These are phyloP conservation scores for Cossypha caffra DNA, from an alignment of 2,797 vertebrate species.

Conservation along the genomic window DNA sequence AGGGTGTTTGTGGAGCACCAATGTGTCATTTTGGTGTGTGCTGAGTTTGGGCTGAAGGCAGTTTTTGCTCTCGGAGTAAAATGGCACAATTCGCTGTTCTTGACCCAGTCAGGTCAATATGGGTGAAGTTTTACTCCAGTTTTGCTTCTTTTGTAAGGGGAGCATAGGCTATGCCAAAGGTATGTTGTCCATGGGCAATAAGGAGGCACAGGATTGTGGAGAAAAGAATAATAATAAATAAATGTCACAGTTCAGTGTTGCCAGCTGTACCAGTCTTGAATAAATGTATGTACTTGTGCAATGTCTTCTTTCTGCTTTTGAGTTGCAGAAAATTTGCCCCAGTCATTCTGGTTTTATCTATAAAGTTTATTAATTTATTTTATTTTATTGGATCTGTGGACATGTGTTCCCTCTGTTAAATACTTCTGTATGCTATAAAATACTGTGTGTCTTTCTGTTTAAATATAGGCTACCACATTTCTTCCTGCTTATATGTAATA, in stretches of 20 bases:
- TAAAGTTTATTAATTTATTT: too few species aligned
- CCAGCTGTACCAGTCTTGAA: not conserved
- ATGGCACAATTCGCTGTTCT: not conserved
- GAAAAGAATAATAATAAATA: not conserved
- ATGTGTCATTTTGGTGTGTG: rapidly evolving
- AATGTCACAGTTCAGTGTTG: not conserved
- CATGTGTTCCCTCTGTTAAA: not conserved
- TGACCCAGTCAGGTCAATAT: not conserved
- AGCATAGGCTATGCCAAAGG: not conserved
- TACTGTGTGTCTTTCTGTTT: not conserved
- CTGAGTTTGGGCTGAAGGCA: not conserved
- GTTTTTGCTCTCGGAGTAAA: rapidly evolving
- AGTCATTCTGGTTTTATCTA: not conserved
- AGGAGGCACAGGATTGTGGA: not conserved
- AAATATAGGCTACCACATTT: not conserved
- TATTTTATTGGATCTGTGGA: not conserved
- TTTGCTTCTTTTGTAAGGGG: not conserved
- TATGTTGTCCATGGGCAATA: rapidly evolving
- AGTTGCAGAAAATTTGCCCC: not conserved
- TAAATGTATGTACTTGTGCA: not conserved
- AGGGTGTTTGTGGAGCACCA: rapidly evolving
- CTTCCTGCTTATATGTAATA: not conserved
- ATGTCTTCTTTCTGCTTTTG: not conserved
- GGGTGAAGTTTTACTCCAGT: not conserved
- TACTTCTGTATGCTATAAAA: not conserved